These are phyloP conservation scores for Ametastegia equiseti DNA, from an alignment of 2,888 invertebrate genomes.

Conservation along the genomic window DNA sequence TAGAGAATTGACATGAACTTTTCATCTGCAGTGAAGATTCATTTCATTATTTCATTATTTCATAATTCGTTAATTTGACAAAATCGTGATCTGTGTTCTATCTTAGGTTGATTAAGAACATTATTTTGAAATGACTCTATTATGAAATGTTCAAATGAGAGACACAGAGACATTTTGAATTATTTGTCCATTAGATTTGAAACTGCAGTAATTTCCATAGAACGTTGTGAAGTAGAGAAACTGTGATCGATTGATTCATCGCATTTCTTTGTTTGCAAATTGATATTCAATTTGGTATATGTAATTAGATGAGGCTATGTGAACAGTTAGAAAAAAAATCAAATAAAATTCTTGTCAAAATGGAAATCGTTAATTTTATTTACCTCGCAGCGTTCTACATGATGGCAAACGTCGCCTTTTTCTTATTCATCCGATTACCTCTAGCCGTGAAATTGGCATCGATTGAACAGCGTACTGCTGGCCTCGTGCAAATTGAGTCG, in stretches of 20 bases:
- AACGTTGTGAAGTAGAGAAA: conserved; percentile 25
- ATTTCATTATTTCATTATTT: background rate
- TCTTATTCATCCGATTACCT: conserved; percentile 40
- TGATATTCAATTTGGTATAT: background rate
- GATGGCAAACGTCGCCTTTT: conserved; percentile 36
- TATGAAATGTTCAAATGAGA: background rate
- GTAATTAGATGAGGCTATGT: background rate
- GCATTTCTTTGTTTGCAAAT: background rate
- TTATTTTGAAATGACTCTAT: background rate
- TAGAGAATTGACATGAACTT: conserved; percentile 28
- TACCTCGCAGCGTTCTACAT: conserved; percentile 45
- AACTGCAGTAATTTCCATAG: background rate
- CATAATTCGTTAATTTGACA: no score
- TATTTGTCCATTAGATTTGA: background rate
- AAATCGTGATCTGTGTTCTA: no score
- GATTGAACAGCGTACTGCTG: background rate
- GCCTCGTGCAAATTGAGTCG: conserved; percentile 7
- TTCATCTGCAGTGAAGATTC: background rate
- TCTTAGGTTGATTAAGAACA: no score
- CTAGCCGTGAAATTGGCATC: conserved; percentile 33
- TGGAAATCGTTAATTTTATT: conserved; percentile 36
- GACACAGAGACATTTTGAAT: background rate
- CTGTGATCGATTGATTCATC: background rate
- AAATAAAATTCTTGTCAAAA: conserved; percentile 24
- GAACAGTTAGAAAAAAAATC: no score